Base-by-base conservation (phyloP, 1,140 invertebrate species). In the Temnothorax curvispinosus region DNA sequence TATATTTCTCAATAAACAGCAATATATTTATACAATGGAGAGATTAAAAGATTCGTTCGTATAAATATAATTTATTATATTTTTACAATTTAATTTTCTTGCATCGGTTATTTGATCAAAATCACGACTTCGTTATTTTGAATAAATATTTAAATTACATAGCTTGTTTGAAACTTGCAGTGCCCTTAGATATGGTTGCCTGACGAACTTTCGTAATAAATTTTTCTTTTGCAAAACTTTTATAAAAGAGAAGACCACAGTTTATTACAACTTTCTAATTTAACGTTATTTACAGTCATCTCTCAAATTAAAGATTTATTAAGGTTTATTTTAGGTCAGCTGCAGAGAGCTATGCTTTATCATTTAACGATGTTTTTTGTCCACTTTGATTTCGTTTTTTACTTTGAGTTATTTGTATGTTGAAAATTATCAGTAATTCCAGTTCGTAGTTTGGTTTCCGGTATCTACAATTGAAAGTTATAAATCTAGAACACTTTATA, bases 241-340 rank as follows among this genome's bases (percentile, higher is more conserved):
- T 58, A 15, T 13, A 27, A 75, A 58, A 44, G 72, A 27, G 38
- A 1, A 41, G 54, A 75, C 41, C 65, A 69, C 44, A 54, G 54
- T 75, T 75, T 75, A 60, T 75, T 75, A 75, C 54, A 75, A 75
- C 54, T 75, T 75, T 75, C 13, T 75, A 75, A 75, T 58, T 75
- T 75, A 75, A 75, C 35, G 21, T 58, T 75, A 75, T 75, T 75
- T 60, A 75, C 72, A 75, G 54, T 60, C 72, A 58, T 75, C 35
- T 75, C 52, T 58, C 35, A 27, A 75, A 75, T 75, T 75, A 56
- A 60, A 60, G 54, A 75, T 41, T 52, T 75, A 41, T 58, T 27
- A 56, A 75, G 58, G 54, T 75, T 60, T 58, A 58, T 74, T 74
- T 74, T 1, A 44, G 54, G 54, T 44, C 54, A 75, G 52, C 71